phyloP scores from a whole-genome alignment of 1,140 invertebrate species.

The Trinorchestia longiramus region DNA sequence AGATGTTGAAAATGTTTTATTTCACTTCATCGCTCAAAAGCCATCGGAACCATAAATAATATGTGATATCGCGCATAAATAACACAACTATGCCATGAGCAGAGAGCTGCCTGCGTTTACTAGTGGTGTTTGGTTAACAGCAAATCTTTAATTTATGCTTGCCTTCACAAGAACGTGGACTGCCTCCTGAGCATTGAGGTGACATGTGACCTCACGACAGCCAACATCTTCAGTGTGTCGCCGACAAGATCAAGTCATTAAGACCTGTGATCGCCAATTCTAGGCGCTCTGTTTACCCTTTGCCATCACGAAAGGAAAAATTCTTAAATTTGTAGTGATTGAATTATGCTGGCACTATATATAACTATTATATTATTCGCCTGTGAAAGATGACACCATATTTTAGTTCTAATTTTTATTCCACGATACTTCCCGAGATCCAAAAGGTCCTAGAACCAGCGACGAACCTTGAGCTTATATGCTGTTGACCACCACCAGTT shows the following conservation, averaged over 20 bases:
- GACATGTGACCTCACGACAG: background rate
- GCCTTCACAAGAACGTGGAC: background rate
- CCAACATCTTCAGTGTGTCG: background rate
- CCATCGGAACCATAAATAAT: slow-evolving; percentile 1
- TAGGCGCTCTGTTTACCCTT: background rate
- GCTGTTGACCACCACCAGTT: background rate
- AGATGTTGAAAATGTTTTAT: background rate
- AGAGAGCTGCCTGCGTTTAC: background rate
- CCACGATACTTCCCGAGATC: background rate
- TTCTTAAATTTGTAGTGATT: background rate
- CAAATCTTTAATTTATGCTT: background rate
- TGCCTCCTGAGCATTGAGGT: background rate
- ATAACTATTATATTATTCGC: no score
- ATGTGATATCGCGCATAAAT: slow-evolving; percentile 1
- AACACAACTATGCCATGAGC: background rate
- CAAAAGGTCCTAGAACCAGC: background rate
- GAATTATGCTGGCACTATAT: no score
- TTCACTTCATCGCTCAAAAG: background rate
- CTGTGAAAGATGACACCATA: background rate
- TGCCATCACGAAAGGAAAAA: background rate
- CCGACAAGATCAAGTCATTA: background rate
- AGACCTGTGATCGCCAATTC: background rate
- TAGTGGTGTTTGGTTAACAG: slow-evolving; percentile 18
- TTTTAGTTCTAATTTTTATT: background rate
- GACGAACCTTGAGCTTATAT: background rate